Base-by-base conservation (phyloP, 2,888 invertebrate genomes). In the Eledone cirrhosa region DNA sequence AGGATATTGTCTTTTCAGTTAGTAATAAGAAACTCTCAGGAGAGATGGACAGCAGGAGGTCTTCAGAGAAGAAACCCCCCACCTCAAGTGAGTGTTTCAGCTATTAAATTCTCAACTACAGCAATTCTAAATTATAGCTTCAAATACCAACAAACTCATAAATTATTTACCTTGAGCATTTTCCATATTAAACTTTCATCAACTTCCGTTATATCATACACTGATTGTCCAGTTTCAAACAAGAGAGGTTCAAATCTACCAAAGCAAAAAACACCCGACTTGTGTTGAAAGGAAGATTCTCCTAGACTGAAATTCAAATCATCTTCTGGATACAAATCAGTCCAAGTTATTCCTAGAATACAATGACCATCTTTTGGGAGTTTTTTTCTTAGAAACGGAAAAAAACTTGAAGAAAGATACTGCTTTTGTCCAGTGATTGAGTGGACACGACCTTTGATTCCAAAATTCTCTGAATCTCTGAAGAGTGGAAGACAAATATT, bases 271-370 rank as follows among this genome's bases (percentile, higher is more conserved):
- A 86, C 84, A 19, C 86, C 90, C 41, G 87, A 81, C 41, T 82
- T 83, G 47, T 85, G 81, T 8, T 77, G 41, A 29, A 81, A 79
- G 4, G 86, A 85, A 3, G 88, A 87, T 80, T 89, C 86, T 3
- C 90, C 90, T 16, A 90, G 85, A 11, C 88, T 88, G 86, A 89
- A 90, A 77, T 90, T 89, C 78, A 87, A 82, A 63, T 87, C 85
- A 78, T 89, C 89, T 48, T 82, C 83, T 29, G 89, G 89, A 81
- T 88, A 90, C 11, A 90, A 83, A 80, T 90, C 90, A 19, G 89
- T 88, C 89, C 89, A 89, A 5, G 84, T 83, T 16, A 90, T 80
- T n/a, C 90, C 90, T 77, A 89, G 81, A 31, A 88, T 85, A 76
- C 88, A 87, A 75, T 83, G 83, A 4, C 86, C 88, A 84, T 89